Percentiles rank a stretch among this genome's conserved stretches.
phyloP scores from a whole-genome alignment of 2,888 invertebrate genomes.

The Brassicogethes aeneus region DNA sequence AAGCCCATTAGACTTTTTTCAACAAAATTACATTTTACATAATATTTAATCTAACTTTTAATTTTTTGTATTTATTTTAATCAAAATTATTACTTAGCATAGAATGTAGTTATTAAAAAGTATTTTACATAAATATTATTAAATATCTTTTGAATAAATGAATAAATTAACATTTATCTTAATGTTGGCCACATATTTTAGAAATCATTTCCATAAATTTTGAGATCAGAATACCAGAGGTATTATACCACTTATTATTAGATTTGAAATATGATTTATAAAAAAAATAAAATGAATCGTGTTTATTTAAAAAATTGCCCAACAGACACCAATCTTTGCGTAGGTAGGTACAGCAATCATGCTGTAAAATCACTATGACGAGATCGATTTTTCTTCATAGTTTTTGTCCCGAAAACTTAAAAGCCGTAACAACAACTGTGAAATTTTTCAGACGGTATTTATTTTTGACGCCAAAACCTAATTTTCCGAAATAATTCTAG shows the following conservation, averaged over 20 bases:
- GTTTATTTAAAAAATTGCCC: too few relatives aligned
- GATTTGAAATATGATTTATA: too few relatives aligned
- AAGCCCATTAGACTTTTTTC: too few relatives aligned
- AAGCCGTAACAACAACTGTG: constrained; percentile 26
- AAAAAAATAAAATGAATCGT: too few relatives aligned
- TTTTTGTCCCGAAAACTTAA: neutral
- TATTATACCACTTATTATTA: too few relatives aligned
- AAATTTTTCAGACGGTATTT: constrained; percentile 28
- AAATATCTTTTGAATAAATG: neutral
- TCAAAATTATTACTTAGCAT: too few relatives aligned
- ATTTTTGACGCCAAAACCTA: constrained; percentile 27
- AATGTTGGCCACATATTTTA: neutral
- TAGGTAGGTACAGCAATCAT: too few relatives aligned
- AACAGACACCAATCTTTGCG: too few relatives aligned
- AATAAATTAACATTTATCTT: neutral
- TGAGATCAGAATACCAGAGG: neutral
- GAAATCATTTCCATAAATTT: neutral
- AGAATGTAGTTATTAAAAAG: neutral
- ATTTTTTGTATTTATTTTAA: too few relatives aligned
- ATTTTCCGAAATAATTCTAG: constrained; percentile 26
- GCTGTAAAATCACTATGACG: neutral
- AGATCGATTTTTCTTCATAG: neutral
- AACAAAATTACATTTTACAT: too few relatives aligned
- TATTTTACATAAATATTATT: neutral
- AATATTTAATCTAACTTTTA: too few relatives aligned